Evolutionary conservation across 64 coral and sea anemone genomes (phyloP), one percentile per base, ranked within the genome.

Genomic region (Astreopora myriophthalma): DNA sequence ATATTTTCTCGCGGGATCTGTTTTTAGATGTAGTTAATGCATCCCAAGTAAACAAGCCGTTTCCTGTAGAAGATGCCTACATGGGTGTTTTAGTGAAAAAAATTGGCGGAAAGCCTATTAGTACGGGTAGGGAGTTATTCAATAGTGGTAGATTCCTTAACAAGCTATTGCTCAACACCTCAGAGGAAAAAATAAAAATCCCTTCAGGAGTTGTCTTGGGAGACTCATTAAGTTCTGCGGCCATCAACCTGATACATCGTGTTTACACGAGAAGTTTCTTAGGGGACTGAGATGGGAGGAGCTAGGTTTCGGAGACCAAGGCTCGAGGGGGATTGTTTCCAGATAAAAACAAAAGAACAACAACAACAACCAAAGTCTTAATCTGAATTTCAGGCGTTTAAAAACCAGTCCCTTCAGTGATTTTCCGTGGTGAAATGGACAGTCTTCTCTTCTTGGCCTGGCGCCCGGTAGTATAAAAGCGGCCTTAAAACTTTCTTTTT

Each of bases 11-110:
- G 0, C 8, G 48, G 49, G 60, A 75, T 52, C 2, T 88, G 26
- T 55, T 88, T 24, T n/a, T 74, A 75, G 30, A 88, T 39, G 27
- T 88, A 12, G 34, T 58, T 17, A 66, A 76, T 11, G 24, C 44
- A 2, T 88, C 86, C 1, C 42, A 75, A 22, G 73, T 25, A 39
- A 23, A 24, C 22, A 88, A 75, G 34, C 26, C 29, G 5, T 88
- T 88, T 31, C 46, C 61, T 14, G 86, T 88, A 2, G 71, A 88
- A 22, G 71, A 88, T 75, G 86, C 71, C 24, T 88, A 62, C 42
- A 35, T 88, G 52, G 86, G 70, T 29, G 11, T 76, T 8, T 19
- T 88, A 8, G 86, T 72, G 16, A 20, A 34, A 8, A 75, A 51
- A 14, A 88, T 63, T n/a, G 70, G 48, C 22, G 11, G 51, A 0